These are phyloP conservation scores for Megaptera novaeangliae DNA, from an alignment of 2,113 vertebrate species.

Conservation along the genomic window DNA sequence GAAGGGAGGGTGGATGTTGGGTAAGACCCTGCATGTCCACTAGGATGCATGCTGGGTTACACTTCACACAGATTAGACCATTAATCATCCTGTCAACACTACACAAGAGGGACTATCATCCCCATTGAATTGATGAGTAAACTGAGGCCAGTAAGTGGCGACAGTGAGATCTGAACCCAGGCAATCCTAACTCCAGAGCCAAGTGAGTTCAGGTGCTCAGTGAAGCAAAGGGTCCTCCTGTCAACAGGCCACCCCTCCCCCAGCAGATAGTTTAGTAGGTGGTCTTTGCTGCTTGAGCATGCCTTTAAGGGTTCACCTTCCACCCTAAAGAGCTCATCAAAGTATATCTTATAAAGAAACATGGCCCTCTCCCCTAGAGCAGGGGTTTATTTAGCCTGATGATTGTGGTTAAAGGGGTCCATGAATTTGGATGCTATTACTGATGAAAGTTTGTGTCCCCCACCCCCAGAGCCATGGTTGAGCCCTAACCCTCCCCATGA, in stretches of 20 bases:
- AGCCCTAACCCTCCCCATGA: neutral
- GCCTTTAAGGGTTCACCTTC: neutral
- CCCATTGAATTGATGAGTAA: neutral
- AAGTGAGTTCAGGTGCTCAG: neutral
- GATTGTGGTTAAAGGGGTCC: neutral
- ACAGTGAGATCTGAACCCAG: neutral
- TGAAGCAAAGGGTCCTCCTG: neutral
- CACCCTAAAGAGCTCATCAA: neutral
- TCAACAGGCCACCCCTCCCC: neutral
- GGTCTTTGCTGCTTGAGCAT: neutral
- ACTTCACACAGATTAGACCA: no score
- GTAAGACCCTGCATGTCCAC: neutral
- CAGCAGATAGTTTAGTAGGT: neutral
- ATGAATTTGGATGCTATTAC: neutral
- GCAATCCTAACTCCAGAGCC: neutral
- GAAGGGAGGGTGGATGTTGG: neutral
- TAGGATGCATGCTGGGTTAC: rapidly evolving
- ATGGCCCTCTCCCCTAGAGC: neutral
- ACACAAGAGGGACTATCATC: no score
- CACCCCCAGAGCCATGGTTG: no score
- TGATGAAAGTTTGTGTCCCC: neutral
- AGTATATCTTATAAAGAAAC: neutral
- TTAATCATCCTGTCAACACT: neutral
- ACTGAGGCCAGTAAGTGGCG: neutral
- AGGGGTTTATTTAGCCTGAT: neutral